A percentile compares a stretch with the other conserved stretches of the same genome.
Conservation (phyloP, 2,797 vertebrate genomes). For the Hippopotamyrus pictus region DNA sequence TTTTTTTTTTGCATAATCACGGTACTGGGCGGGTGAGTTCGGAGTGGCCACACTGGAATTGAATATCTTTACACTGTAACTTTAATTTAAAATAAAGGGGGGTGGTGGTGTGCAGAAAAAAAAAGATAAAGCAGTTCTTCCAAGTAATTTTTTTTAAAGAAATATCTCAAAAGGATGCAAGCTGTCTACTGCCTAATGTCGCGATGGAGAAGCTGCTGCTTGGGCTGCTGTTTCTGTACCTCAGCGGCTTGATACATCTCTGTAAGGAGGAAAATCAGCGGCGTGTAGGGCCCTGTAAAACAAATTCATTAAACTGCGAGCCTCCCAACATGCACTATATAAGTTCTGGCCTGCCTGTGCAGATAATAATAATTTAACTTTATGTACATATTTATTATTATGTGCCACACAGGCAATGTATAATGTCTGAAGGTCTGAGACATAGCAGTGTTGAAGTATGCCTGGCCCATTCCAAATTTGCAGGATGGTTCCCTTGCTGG, state of each 20-base stretch:
- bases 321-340: slow-evolving; percentile 36
- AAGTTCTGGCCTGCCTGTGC: slow-evolving; percentile 46
- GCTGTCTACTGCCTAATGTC: background rate
- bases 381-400: background rate
- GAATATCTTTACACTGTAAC: no score
- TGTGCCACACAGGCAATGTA: slow-evolving; percentile 24
- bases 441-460: slow-evolving; percentile 37
- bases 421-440: slow-evolving; percentile 54
- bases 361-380: slow-evolving; percentile 32
- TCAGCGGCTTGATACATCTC: background rate
- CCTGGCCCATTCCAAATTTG: slow-evolving; percentile 52
- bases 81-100: no score
- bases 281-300: slow-evolving; percentile 29
- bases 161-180: background rate
- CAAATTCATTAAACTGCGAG: slow-evolving; percentile 44
- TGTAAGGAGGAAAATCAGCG: background rate
- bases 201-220: background rate
- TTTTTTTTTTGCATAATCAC: no score
- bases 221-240: background rate
- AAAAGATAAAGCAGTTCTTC: background rate
- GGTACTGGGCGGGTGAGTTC: no score
- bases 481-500: slow-evolving; percentile 54
- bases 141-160: background rate
- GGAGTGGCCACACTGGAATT: no score
- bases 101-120: no score